Base-by-base conservation (phyloP, 2,113 vertebrate species). In the Mesocricetus auratus region DNA sequence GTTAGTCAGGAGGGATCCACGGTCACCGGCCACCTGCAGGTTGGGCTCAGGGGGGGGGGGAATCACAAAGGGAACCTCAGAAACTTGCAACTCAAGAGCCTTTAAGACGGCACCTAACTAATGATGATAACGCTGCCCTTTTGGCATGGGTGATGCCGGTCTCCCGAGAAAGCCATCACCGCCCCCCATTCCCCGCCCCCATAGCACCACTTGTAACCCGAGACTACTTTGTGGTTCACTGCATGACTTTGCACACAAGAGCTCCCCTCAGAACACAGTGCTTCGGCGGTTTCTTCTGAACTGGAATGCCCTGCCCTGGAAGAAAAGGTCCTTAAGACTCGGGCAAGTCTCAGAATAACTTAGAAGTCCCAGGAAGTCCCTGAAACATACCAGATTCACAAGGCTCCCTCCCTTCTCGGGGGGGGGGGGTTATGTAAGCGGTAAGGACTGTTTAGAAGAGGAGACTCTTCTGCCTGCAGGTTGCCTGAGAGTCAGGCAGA, bases 111-210 rank as follows among this genome's bases (percentile, higher is more conserved):
- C 39, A 50, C 7, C 47, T 17, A 68, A 6, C 19, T 21, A 68
- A 10, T 24, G 4, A 19, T 45, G 58, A 5, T 10, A n/a, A 78
- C 3, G 12, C 22, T 33, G 45, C 36, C 33, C 42, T n/a, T 4
- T 45, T 77, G 3, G 0, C 53, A 47, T n/a, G 42, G 60, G 31
- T 74, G 50, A 53, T 45, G 10, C 4, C 31, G 11, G 69, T 75
- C 24, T 16, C 50, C 42, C 1, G 8, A 73, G 83, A 42, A 8
- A 2, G 33, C 53, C 12, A 5, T 17, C 26, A 17, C n/a, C 31
- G 47, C 1, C 26, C 8, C 26, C 0, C 26, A 2, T 83, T 81
- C 1, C 17, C 31, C 21, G 1, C 39, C 2, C 53, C 45, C 4
- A 19, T 24, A 87, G 56, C 39, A 47, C 47, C 13, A 15, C 74